Base-by-base conservation (phyloP, 92 coral and sea anemone species). In the Heliopora coerulea region DNA sequence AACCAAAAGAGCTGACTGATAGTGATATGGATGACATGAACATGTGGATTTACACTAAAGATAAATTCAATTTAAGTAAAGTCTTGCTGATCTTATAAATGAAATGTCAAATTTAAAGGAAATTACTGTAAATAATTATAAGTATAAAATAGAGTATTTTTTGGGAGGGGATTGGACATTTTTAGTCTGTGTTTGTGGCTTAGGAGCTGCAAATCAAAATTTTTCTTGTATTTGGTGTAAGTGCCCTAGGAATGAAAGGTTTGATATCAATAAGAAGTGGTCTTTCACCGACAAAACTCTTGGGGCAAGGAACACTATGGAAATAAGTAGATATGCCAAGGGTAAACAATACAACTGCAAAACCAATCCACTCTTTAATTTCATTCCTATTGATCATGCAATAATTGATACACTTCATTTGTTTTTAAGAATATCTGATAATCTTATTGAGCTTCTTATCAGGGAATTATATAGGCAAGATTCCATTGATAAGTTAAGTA, bases 351-450 rank as follows among this genome's bases (percentile, higher is more conserved):
- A 14, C 26, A 75, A 75, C 30, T 75, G 80, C 33, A 59, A 75
- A 60, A 0, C 24, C 40, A 59, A 54, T 7, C 79, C 84, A 31
- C 31, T 67, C 11, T 68, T 82, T 64, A 31, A 32, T 78, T 85
- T 78, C 48, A 86, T 82, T 18, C 76, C 83, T 18, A 32, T 80
- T 17, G 83, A 56, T 58, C 91, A 84, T 84, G 91, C 77, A 34
- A 67, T 84, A 18, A 84, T 77, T 56, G 83, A 86, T 28, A 83
- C 88, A 0, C 52, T 80, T 19, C 88, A 87, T 54, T 70, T 84
- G 14, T 87, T 83, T 54, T 35, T 87, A 24, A 72, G 90, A 54
- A 79, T 86, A 18, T 83, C 82, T 49, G 91, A 86, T 25, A 81
- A 56, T 26, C 74, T 84, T 15, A 72, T 73, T 74, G 82, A 79